phyloP scores from a whole-genome alignment of 2,113 vertebrate genomes.

The Morone chrysops region DNA sequence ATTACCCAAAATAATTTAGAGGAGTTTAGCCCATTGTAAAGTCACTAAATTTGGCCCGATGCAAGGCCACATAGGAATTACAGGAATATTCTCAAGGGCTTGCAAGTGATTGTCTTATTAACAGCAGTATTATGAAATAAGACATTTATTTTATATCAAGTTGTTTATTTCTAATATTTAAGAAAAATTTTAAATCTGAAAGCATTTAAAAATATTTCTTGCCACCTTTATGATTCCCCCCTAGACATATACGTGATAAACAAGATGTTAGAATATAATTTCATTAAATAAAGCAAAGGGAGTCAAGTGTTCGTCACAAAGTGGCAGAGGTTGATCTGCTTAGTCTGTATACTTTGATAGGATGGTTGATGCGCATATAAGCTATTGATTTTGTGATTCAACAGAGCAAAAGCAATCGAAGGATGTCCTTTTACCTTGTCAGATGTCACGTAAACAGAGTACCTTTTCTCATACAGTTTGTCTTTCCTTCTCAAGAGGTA shows the following conservation, averaged over 20 bases:
- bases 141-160: not conserved
- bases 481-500: slow-evolving; percentile 66
- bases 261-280: slow-evolving; percentile 30
- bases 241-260: slow-evolving; percentile 8
- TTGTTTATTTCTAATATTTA: not conserved
- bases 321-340: slow-evolving; percentile 41
- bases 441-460: slow-evolving; percentile 74
- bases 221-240: too few relatives aligned
- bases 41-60: not conserved
- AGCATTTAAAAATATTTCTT: not conserved
- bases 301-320: slow-evolving; percentile 22
- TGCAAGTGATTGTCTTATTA: not conserved
- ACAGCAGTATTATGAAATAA: not conserved
- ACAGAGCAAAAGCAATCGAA: slow-evolving; percentile 70
- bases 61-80: not conserved
- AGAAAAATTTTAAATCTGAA: not conserved
- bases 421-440: slow-evolving; percentile 70
- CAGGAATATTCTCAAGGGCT: not conserved
- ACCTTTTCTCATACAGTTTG: slow-evolving; percentile 63
- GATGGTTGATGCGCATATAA: slow-evolving; percentile 60
- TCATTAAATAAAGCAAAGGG: slow-evolving; percentile 17
- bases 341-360: slow-evolving; percentile 51
- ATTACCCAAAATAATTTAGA: not conserved
- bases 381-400: slow-evolving; percentile 78
- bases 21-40: not conserved